Base-by-base conservation (phyloP, 2,888 invertebrate genomes). In the Cistogaster globosa region DNA sequence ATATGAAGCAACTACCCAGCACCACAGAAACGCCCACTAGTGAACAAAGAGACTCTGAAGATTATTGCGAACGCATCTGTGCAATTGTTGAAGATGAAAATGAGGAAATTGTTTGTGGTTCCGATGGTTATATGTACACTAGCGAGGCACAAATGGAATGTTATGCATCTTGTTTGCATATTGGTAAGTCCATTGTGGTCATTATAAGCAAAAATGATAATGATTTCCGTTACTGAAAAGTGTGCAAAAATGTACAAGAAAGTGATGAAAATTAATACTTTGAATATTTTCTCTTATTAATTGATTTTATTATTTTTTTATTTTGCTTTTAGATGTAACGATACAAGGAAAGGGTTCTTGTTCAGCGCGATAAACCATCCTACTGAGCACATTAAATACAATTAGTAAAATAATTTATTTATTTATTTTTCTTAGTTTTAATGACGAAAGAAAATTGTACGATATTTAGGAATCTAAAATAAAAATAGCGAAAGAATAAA, bases 91-190 rank as follows among this genome's bases (percentile, higher is more conserved):
- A 92, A 78, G 91, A 92, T 83, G 92, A 91, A 48, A 90, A 91
- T 78, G 92, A 92, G 75, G 91, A 92, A 87, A 89, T 92, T 36
- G 89, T 92, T 2, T 92, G 92, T 80, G 92, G 92, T 32, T 92
- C 92, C 18, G 92, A 92, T 87, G 92, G 92, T 60, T 92, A 90
- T 72, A 92, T 92, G 92, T 92, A 92, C 76, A 92, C 92, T 8
- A 92, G 92, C 65, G 92, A 92, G 82, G 88, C 92, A 0, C 92
- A 92, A 84, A 88, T 92, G 85, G 89, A 92, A 87, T 92, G 92
- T 58, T 92, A 92, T 87, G 90, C 92, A 11, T 89, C 92, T 11
- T 92, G 92, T 86, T 87, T 92, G 69, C 91, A 90, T 81, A 92
- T 92, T 85, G 91, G 92, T 92, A 84, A 89, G 90, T 88, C 51